These are phyloP conservation scores for Sturnira hondurensis DNA, from an alignment of 2,113 vertebrate species.

Conservation along the genomic window DNA sequence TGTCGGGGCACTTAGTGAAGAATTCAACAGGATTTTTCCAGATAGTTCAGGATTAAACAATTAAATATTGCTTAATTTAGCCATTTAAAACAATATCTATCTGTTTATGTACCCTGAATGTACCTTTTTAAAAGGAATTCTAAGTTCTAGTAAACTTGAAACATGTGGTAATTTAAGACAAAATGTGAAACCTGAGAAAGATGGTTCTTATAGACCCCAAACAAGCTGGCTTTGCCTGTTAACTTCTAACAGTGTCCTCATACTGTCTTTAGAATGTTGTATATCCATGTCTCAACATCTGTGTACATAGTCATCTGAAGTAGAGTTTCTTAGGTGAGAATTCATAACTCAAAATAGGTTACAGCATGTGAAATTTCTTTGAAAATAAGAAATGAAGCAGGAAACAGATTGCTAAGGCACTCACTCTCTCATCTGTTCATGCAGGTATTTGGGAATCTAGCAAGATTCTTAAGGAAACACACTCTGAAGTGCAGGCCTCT, in stretches of 20 bases:
- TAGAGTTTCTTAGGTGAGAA: background rate
- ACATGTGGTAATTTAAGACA: background rate
- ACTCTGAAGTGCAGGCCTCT: background rate
- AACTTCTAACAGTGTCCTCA: background rate
- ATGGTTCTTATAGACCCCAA: background rate
- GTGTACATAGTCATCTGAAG: background rate
- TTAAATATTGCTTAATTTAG: no score
- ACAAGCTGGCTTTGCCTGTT: background rate
- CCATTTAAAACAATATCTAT: constrained; percentile 22
- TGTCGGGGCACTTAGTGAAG: background rate
- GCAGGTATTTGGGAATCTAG: background rate
- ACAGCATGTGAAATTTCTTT: background rate
- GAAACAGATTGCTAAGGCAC: background rate
- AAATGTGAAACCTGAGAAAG: background rate
- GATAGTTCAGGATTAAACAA: constrained; percentile 23
- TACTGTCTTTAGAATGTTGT: background rate
- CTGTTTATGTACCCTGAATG: background rate
- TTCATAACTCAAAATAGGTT: background rate
- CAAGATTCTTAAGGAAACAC: background rate
- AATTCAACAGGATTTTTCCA: background rate
- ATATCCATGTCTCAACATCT: background rate
- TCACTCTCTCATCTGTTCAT: background rate
- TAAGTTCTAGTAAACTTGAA: constrained; percentile 20
- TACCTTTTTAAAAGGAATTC: background rate
- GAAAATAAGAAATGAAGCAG: background rate